Evolutionary conservation across 2,888 invertebrate genomes (phyloP), one percentile per base, ranked within the genome.

Genomic region (Lymantria monacha): DNA sequence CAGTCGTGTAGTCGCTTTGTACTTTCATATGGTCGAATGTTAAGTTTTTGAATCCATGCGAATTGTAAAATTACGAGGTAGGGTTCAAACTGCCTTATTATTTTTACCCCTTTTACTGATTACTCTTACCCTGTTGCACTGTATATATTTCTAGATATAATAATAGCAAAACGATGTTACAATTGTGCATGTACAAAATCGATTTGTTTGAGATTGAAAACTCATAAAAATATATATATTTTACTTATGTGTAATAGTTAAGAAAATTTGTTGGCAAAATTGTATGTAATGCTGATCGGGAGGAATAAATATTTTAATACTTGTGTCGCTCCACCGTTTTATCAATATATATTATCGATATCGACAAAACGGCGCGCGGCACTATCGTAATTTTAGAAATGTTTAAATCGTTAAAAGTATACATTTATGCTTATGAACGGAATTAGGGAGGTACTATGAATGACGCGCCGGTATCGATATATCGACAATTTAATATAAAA

Each of bases 221-320:
- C 12, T 38, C 12, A 12, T 11, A 38, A 38, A 22, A 38, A 11
- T 38, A 12, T 12, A 12, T 38, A 41, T 41, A 14, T 41, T 14
- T 10, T 49, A 22, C 30, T 37, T 49, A 12, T 22, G 33, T 40
- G 46, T 44, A 47, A 42, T 33, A 47, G 15, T 10, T 46, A 47
- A 46, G 42, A 46, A 51, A 46, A 46, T 43, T 46, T 51, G 38
- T 46, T 51, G 11, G 46, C 46, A 38, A 40, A 51, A 33, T 45
- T 22, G 22, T 13, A 43, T 13, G 13, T 49, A 44, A 12, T 15
- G 58, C 38, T 11, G 12, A 12, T 38, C 53, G 55, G 66, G 51
- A 50, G 43, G 55, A 31, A 48, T 49, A 49, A 46, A 44, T 53
- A 49, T 53, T 49, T 46, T 63, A 65, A 53, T 66, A 65, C 57